Conservation (phyloP, 2,888 invertebrate genomes). For the Desoria tigrina region DNA sequence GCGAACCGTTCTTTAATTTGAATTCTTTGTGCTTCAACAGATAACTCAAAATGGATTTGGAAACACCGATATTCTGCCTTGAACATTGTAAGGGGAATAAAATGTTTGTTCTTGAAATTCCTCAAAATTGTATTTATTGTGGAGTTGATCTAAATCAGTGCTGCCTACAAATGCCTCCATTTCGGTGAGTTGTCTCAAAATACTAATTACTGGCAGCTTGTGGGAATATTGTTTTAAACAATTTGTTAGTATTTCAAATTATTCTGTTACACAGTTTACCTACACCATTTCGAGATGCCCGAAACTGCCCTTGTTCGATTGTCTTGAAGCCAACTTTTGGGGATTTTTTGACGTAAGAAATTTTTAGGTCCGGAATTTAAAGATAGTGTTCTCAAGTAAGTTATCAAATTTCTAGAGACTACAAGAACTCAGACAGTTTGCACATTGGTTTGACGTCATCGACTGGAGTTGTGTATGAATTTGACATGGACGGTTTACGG, state of each 20-base stretch:
- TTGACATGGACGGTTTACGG: slow-evolving; percentile 74
- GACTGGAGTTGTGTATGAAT: slow-evolving; percentile 76
- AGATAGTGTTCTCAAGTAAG: neutral
- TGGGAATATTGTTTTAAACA: slow-evolving; percentile 34
- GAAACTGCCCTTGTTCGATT: slow-evolving; percentile 76
- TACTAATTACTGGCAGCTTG: too few species aligned
- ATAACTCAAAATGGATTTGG: slow-evolving; percentile 57
- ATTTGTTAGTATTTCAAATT: neutral
- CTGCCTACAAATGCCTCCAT: slow-evolving; percentile 69
- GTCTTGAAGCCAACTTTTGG: slow-evolving; percentile 85
- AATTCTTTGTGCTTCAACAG: too few species aligned
- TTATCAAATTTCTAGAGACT: slow-evolving; percentile 66
- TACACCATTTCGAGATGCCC: slow-evolving; percentile 81
- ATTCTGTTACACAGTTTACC: slow-evolving; percentile 73
- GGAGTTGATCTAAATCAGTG: slow-evolving; percentile 63
- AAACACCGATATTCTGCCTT: slow-evolving; percentile 84
- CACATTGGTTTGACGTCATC: slow-evolving; percentile 90
- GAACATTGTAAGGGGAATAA: slow-evolving; percentile 78
- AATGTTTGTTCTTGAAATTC: slow-evolving; percentile 78
- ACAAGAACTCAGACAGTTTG: slow-evolving; percentile 77
- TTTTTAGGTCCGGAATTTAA: too few species aligned
- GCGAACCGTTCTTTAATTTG: too few species aligned
- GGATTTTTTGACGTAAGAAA: slow-evolving; percentile 74
- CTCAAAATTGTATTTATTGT: slow-evolving; percentile 77
- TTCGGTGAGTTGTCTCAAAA: too few species aligned